Percentiles rank a stretch among this genome's conserved stretches.
These are phyloP conservation scores for Drosophila monieri DNA, from an alignment of 2,888 invertebrate species.

Conservation along the genomic window DNA sequence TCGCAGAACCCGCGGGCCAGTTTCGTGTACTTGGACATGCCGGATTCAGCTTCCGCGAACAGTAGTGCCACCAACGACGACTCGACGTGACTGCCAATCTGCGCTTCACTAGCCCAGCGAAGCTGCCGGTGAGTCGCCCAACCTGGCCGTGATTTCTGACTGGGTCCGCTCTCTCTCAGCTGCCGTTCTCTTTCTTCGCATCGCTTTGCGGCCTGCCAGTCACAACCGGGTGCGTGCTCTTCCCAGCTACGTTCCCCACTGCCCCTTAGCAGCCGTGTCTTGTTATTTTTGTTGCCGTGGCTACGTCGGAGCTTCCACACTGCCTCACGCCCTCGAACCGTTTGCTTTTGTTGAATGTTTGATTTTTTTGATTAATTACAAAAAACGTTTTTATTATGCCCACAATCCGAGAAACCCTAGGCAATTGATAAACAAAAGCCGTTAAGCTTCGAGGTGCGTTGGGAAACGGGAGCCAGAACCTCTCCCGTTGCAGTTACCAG, in stretches of 20 bases:
- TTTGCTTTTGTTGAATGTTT: constrained; percentile 42
- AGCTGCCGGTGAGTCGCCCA: constrained; percentile 31
- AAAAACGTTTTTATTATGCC: constrained; percentile 31
- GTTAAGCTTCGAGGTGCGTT: constrained; percentile 3
- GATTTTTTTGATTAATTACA: constrained; percentile 46
- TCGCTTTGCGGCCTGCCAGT: constrained; percentile 67
- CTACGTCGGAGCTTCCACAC: constrained; percentile 31
- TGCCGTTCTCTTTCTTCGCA: constrained; percentile 25
- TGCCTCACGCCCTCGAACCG: constrained; percentile 6
- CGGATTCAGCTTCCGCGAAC: constrained; percentile 7
- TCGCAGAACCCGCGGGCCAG: constrained; percentile 75
- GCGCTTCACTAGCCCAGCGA: constrained; percentile 66
- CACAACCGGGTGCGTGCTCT: constrained; percentile 36
- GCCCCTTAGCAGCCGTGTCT: constrained; percentile 6
- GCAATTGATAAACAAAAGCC: constrained; percentile 29
- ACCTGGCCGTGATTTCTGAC: constrained; percentile 59
- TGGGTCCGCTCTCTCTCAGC: constrained; percentile 22
- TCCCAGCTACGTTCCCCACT: not conserved
- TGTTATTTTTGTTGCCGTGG: constrained; percentile 47
- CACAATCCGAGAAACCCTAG: constrained; percentile 20
- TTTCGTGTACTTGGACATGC: constrained; percentile 70
- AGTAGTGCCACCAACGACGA: constrained; percentile 31
- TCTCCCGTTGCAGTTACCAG: constrained; percentile 31
- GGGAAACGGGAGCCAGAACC: constrained; percentile 1
- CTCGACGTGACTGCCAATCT: constrained; percentile 62